Evolutionary conservation across 2,888 invertebrate species (phyloP), one percentile per base, ranked within the genome.

Genomic region (Eupithecia subumbrata): DNA sequence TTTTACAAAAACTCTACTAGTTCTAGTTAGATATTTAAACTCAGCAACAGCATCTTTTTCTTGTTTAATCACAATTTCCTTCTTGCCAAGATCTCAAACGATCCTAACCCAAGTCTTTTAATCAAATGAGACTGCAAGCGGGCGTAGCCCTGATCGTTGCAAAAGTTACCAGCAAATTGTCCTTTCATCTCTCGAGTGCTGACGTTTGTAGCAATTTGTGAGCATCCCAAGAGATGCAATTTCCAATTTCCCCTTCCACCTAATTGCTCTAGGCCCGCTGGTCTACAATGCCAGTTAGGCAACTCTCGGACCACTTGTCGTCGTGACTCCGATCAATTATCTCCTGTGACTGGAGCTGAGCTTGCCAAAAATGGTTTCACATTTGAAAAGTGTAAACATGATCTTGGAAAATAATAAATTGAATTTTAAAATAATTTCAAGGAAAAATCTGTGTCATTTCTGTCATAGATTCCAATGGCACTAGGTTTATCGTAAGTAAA

Each of bases 201-300:
- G 90, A 90, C 90, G 88, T 87, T 92, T 89, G 82, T 83, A 86
- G 86, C 90, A 91, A 92, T 92, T 93, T 90, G 91, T 87, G 91
- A 90, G 86, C 88, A 88, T 90, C 88, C 89, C 90, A 87, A 91
- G 92, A 89, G 92, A 89, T 92, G 92, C 91, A 93, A 92, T 93
- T 93, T 91, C 91, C 91, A 93, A 92, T 93, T 93, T 91, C 91
- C 92, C 84, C 84, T 89, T 88, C 84, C 86, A 86, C 85, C 86
- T 94, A 93, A 94, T 94, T 94, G 92, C 87, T 90, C 60, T 52
- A 25, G 60, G 60, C 60, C 60, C 87, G 37, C 73, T 68, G 76
- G 77, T 72, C 80, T 86, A 87, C 86, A 87, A 85, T 86, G 88
- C 87, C 87, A 87, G 89, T 89, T 88, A 85, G 86, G 81, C 82